Evolutionary conservation across 2,888 invertebrate species (phyloP), one percentile per base, ranked within the genome.

Genomic region (Mallateleia sp.): DNA sequence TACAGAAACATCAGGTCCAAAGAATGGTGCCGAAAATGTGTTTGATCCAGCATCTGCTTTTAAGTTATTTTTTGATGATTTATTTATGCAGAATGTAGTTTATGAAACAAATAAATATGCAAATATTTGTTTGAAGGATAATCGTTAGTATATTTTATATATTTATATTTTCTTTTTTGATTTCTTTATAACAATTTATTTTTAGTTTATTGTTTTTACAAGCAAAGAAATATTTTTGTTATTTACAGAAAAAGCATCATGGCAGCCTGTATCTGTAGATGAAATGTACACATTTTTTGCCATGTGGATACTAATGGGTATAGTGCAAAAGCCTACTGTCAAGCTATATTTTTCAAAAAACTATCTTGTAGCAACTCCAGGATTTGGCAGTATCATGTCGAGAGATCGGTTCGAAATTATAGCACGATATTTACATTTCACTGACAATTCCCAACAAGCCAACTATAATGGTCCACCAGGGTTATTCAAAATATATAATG

Each of bases 281-380:
- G 66, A 66, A 50, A 24, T 66, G 66, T 66, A 47, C 25, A 45
- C 45, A 18, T 47, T 45, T 22, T 66, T 66, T 50, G 47, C 66
- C 50, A 28, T 50, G 50, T 47, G 47, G 47, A 18, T 47, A 18
- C 20, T 47, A 14, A 69, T 69, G 54, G 69, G 69, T 20, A 69
- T 69, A 14, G 42, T 69, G 54, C 69, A 69, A 34, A 69, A 54
- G 54, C 69, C 69, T 14, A 38, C 69, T n/a, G 74, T 74, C 18
- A 75, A 75, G 62, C 60, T 75, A 22, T 75, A 75, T 14, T 75
- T 75, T 25, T 75, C 62, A n/a, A 75, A 62, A 64, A 75, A 60
- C 11, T 45, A 72, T 32, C 58, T 58, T 15, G 58, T 58, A 9
- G 7, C 58, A n/a, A 71, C 58, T 24, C 58, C 58, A 22, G 38